Conservation (phyloP, 2,113 vertebrate genomes). For the Micromys minutus region DNA sequence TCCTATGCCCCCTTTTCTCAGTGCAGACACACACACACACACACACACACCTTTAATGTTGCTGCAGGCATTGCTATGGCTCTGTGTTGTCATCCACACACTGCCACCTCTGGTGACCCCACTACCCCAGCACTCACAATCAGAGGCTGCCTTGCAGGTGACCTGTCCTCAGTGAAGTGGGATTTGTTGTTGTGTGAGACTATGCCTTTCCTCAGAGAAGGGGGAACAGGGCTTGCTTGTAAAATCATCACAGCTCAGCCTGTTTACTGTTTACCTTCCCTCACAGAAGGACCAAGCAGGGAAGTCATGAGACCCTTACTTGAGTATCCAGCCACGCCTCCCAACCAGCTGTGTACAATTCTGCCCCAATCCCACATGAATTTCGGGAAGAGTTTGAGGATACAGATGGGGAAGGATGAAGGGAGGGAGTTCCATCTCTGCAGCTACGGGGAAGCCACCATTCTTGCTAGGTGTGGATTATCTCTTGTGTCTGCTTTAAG, state of each 20-base stretch:
- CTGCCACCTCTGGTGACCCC: neutral
- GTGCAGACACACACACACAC: neutral
- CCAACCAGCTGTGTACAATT: neutral
- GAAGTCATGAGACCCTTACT: neutral
- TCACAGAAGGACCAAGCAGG: neutral
- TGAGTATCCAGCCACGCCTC: neutral
- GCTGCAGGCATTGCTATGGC: neutral
- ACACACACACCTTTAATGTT: neutral
- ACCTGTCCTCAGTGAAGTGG: neutral
- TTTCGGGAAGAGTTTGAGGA: neutral
- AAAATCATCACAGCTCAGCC: too few relatives aligned
- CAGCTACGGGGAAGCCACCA: neutral
- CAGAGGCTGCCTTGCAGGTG: neutral
- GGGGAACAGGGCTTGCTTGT: neutral
- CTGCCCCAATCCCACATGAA: neutral
- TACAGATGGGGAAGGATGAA: neutral
- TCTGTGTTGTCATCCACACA: neutral
- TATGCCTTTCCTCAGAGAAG: neutral
- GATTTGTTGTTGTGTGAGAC: neutral
- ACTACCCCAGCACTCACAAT: neutral
- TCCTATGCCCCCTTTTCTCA: neutral
- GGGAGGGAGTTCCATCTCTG: neutral
- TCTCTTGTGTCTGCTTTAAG: neutral
- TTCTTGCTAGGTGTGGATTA: neutral
- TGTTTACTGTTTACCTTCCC: neutral